Base-by-base conservation (phyloP, 2,113 vertebrate species). In the Nannospalax galili region DNA sequence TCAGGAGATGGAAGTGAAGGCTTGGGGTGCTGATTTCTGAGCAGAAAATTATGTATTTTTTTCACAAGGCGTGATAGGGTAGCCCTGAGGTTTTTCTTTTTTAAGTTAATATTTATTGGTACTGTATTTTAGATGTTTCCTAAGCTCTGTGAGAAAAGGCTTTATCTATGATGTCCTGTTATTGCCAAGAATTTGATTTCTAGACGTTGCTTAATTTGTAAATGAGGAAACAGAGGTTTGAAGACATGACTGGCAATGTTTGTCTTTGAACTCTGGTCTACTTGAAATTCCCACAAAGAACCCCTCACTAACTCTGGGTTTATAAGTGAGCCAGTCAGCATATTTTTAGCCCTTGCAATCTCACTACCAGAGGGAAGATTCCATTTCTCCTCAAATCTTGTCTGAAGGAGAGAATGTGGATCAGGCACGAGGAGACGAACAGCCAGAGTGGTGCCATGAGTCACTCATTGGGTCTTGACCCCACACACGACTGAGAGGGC, bases 21-120 rank as follows among this genome's bases (percentile, higher is more conserved):
- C 45, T 15, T 7, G 40, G 22, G 52, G 14, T 80, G 72, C 48
- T 74, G 78, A 30, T 67, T 91, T 75, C 82, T n/a, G 35, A 56
- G 69, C 35, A 45, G 64, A 79, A 64, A 37, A 4, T 4, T 3
- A n/a, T 58, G 2, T 24, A 48, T 24, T 56, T 91, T 95, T 77
- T 26, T 24, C 11, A 78, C n/a, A 79, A 75, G 0, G 5, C 32
- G 45, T 22, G 5, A 32, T 82, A n/a, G 12, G 84, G 73, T 28
- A 60, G 58, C 16, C 22, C 48, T 26, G 8, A n/a, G 52, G 12
- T 74, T 60, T 87, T 89, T 93, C 81, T 92, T 92, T n/a, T 94
- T 77, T 60, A 72, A 74, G 30, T 17, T 88, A 75, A 74, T 15
- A 30, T 72, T 88, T 95, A 72, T 65, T 28, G 30, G 80, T 30